Evolutionary conservation across 2,888 invertebrate genomes (phyloP).

Genomic region (Diachrysia chrysitis): DNA sequence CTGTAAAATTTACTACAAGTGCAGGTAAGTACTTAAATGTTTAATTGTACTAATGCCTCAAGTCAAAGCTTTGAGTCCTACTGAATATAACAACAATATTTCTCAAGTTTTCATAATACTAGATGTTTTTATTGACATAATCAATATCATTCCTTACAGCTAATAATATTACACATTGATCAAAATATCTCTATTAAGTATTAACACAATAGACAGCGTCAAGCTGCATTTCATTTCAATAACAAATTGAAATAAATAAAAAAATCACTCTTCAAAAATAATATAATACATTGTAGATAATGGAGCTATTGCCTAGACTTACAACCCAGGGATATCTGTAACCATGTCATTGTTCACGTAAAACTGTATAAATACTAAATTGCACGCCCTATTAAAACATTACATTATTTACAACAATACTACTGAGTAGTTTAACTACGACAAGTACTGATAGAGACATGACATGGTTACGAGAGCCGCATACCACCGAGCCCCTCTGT

Average conservation of each 20-base stretch:
- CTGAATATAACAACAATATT: constrained; percentile 72
- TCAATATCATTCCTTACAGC: constrained; percentile 78
- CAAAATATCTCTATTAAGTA: constrained; percentile 76
- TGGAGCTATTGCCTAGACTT: constrained; percentile 87
- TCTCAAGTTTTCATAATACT: constrained; percentile 74
- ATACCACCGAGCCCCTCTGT: constrained; percentile 84
- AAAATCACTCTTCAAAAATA: constrained; percentile 73
- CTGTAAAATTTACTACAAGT: constrained; percentile 68
- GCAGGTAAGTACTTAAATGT: constrained; percentile 65
- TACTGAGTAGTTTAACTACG: constrained; percentile 62
- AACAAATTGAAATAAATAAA: constrained; percentile 81
- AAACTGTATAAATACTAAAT: constrained; percentile 58
- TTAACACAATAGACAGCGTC: constrained; percentile 79
- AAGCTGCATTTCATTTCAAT: constrained; percentile 83
- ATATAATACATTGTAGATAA: constrained; percentile 75
- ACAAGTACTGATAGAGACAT: constrained; percentile 64
- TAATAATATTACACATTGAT: constrained; percentile 76
- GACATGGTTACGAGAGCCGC: constrained; percentile 86
- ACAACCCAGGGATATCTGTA: constrained; percentile 87
- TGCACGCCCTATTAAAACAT: constrained; percentile 65
- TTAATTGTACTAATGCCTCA: constrained; percentile 73
- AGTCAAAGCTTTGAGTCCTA: constrained; percentile 72
- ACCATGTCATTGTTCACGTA: constrained; percentile 79
- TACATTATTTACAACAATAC: constrained; percentile 78
- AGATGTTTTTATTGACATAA: constrained; percentile 72